These are phyloP conservation scores for Pseudoips prasinana DNA, from an alignment of 2,888 invertebrate genomes.

Conservation along the genomic window DNA sequence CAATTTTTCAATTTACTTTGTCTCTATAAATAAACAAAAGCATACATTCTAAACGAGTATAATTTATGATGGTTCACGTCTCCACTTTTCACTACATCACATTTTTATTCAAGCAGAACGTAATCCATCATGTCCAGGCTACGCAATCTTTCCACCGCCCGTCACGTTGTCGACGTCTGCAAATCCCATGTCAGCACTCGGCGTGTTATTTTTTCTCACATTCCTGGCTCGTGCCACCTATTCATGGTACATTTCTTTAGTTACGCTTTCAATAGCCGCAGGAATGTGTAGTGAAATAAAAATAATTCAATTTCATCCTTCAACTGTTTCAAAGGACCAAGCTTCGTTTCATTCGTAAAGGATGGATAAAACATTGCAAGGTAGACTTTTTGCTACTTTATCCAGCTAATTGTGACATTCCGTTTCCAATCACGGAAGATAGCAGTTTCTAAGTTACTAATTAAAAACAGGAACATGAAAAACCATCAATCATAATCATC, in stretches of 20 bases:
- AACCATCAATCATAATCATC: too few relatives aligned
- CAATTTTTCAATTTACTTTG: too few relatives aligned
- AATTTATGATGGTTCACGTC: too few relatives aligned
- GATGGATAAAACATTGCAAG: conserved; percentile 2
- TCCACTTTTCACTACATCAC: not conserved
- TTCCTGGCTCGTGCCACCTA: conserved; percentile 68
- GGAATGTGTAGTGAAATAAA: conserved; percentile 26
- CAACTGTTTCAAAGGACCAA: not conserved
- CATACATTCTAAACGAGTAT: too few relatives aligned
- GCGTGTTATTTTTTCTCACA: conserved; percentile 50
- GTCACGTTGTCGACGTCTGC: conserved; percentile 23
- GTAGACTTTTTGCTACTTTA: too few relatives aligned
- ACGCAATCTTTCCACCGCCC: conserved; percentile 32
- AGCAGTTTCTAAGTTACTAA: conserved; percentile 3
- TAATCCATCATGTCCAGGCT: conserved; percentile 40
- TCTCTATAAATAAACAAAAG: too few relatives aligned
- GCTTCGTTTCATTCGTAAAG: not conserved
- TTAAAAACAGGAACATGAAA: too few relatives aligned
- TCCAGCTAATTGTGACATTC: too few relatives aligned
- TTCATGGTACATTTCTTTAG: conserved; percentile 56
- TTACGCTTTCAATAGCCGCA: conserved; percentile 32
- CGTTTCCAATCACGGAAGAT: too few relatives aligned
- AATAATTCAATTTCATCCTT: conserved; percentile 14
- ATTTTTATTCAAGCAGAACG: conserved; percentile 11
- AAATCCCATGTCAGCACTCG: conserved; percentile 26